A percentile compares a stretch with the other conserved stretches of the same genome.
These are phyloP conservation scores for Diadegma fenestrale DNA, from an alignment of 2,888 invertebrate genomes.

Conservation along the genomic window DNA sequence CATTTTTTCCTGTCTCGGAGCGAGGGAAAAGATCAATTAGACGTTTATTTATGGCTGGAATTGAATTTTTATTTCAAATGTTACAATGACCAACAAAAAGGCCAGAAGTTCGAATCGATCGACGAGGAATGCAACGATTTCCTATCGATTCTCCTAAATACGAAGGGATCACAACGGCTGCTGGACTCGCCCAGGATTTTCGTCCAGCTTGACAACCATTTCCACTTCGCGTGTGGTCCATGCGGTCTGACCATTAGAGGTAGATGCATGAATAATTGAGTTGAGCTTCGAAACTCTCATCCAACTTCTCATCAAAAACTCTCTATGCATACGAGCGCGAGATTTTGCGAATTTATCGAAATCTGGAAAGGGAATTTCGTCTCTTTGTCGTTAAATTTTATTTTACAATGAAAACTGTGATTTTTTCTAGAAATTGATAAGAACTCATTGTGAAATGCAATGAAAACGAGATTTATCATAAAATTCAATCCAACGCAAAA, in stretches of 20 bases:
- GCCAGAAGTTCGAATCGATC: not conserved
- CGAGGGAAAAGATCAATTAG: slow-evolving; percentile 24
- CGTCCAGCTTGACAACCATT: slow-evolving; percentile 72
- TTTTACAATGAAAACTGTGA: too few relatives aligned
- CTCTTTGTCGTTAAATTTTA: too few relatives aligned
- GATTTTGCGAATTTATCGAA: slow-evolving; percentile 71
- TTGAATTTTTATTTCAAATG: not conserved
- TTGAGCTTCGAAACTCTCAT: slow-evolving; percentile 66
- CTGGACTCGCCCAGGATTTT: slow-evolving; percentile 63
- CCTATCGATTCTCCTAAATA: slow-evolving; percentile 6
- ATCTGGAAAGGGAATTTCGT: slow-evolving; percentile 70
- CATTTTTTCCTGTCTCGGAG: slow-evolving; percentile 25
- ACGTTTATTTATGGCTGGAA: slow-evolving; percentile 55
- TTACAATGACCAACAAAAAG: not conserved
- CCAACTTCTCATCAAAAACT: slow-evolving; percentile 64
- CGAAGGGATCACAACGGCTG: slow-evolving; percentile 46
- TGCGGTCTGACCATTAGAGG: slow-evolving; percentile 72
- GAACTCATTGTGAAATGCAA: too few relatives aligned
- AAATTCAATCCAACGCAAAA: too few relatives aligned
- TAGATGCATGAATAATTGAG: slow-evolving; percentile 76
- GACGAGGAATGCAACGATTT: slow-evolving; percentile 8
- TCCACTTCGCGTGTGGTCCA: slow-evolving; percentile 73
- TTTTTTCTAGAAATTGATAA: too few relatives aligned
- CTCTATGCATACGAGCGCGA: slow-evolving; percentile 32
- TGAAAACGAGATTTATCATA: too few relatives aligned